A percentile compares a stretch with the other conserved stretches of the same genome.
These are phyloP conservation scores for Drosophila algonquin DNA, from an alignment of 2,888 invertebrate species.

Conservation along the genomic window DNA sequence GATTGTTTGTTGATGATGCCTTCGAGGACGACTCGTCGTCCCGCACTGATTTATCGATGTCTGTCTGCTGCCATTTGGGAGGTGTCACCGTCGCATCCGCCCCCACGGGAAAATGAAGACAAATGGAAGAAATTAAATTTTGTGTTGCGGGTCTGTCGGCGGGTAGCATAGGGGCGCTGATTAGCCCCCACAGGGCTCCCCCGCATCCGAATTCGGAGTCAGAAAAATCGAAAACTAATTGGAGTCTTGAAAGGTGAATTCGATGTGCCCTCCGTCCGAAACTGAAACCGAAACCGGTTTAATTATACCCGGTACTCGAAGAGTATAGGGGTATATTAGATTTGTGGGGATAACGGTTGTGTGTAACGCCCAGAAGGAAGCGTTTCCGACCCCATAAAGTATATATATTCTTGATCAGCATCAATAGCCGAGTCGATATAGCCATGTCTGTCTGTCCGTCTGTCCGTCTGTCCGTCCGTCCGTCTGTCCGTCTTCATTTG, in stretches of 20 bases:
- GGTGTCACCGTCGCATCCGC: conserved; percentile 36
- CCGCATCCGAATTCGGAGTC: neutral
- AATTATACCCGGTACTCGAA: too few species aligned
- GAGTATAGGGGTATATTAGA: too few species aligned
- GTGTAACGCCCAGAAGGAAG: too few species aligned
- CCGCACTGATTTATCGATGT: conserved; percentile 64
- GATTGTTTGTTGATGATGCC: conserved; percentile 16
- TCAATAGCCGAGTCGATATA: too few species aligned
- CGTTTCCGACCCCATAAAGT: too few species aligned
- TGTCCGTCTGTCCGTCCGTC: too few species aligned
- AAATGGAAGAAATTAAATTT: conserved; percentile 48
- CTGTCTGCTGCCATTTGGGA: conserved; percentile 29
- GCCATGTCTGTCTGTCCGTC: too few species aligned
- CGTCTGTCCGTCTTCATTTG: too few species aligned
- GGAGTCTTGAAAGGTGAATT: conserved; percentile 23
- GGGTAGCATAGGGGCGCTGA: conserved; percentile 34
- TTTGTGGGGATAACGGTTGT: too few species aligned
- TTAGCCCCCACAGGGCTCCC: conserved; percentile 42
- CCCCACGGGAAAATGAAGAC: conserved; percentile 35
- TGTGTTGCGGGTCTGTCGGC: conserved; percentile 32
- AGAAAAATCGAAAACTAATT: conserved; percentile 61
- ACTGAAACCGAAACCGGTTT: conserved; percentile 53
- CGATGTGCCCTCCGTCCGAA: conserved; percentile 14
- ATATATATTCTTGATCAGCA: too few species aligned
- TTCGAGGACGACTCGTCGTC: conserved; percentile 26